These are phyloP conservation scores for Petromus typicus DNA, from an alignment of 2,113 vertebrate genomes.

Conservation along the genomic window DNA sequence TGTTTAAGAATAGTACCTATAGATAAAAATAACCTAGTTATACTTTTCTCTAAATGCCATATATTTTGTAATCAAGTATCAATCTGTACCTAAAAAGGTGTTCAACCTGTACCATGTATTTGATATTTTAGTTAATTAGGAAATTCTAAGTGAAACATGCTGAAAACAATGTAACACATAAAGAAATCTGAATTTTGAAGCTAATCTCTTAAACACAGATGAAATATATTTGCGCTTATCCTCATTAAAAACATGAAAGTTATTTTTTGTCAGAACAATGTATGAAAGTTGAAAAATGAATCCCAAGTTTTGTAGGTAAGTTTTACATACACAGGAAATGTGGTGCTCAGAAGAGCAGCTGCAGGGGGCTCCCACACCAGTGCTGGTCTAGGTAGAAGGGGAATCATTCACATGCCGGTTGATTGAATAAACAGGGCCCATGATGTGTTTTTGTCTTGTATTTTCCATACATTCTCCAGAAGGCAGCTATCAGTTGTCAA, in stretches of 20 bases:
- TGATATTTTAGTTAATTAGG: background rate
- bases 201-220: background rate
- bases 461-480: background rate
- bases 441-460: background rate
- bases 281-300: background rate
- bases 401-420: rapidly evolving
- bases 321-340: background rate
- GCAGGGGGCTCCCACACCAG: background rate
- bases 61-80: background rate
- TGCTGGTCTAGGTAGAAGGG: rapidly evolving
- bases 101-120: background rate
- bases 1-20: background rate
- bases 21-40: background rate
- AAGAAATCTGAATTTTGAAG: background rate
- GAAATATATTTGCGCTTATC: background rate
- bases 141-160: background rate
- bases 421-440: background rate
- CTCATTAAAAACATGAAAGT: background rate
- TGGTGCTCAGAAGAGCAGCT: background rate
- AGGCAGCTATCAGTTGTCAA: background rate
- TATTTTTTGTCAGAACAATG: background rate
- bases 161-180: background rate
- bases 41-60: background rate
- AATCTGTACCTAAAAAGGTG: background rate
- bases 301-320: background rate